Base-by-base conservation (phyloP, 2,797 vertebrate species). In the Mareca penelope region DNA sequence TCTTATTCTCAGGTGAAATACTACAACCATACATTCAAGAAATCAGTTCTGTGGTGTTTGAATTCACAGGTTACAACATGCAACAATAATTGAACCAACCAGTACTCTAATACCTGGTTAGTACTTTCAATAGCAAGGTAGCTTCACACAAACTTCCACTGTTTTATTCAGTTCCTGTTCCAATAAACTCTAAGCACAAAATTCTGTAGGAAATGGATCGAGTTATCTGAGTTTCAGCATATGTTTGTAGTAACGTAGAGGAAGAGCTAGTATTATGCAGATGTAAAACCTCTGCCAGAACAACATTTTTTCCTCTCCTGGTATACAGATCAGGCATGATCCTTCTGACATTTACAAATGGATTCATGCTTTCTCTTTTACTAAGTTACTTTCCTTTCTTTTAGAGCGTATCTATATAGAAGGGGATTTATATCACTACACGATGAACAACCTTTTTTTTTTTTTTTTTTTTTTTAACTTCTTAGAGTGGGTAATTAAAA, bases 401-500 rank as follows among this genome's bases (percentile, higher is more conserved):
- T 85, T 92, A 9, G 9, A 87, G 16, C 28, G 6, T 73, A 90
- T 87, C 35, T 90, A 23, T 70, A 69, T 57, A 61, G 40, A 85
- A 90, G 44, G 52, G 10, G 56, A 85, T 50, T 69, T 88, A 86
- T 42, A 52, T 65, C 69, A 90, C 15, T 33, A 56, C 6, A 42
- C 6, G 31, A 44, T n/a, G 18, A 86, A 76, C 26, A 56, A 82
- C 10, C 4, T 46, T 48, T 48, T 7, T 73, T 40, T 46, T 46
- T 48, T 7, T 73, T 40, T 46, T 46, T 35, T 46, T 46, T 46
- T 44, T 3, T 64, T 61, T 44, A 94, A 94, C 22, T 91, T 29
- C 33, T 86, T 95, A 86, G 55, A 76, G 35, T 55, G 24, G 50
- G 68, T 82, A 84, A 80, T 92, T 96, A 97, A 97, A 97, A 96